These are phyloP conservation scores for Hemicrepidius hirtus DNA, from an alignment of 2,888 invertebrate genomes.

Conservation along the genomic window DNA sequence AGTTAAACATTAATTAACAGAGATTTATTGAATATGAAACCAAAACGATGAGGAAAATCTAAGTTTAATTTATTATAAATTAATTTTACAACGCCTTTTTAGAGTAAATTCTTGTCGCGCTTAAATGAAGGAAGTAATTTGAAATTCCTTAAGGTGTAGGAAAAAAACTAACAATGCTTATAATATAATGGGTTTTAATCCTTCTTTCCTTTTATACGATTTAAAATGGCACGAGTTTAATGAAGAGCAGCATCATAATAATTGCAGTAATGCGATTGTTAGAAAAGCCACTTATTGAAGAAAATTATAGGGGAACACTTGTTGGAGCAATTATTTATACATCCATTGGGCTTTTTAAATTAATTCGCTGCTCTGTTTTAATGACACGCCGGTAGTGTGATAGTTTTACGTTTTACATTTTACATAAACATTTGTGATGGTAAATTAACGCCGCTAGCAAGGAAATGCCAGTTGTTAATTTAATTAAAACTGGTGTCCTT, in stretches of 20 bases:
- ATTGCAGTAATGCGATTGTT: slow-evolving; percentile 15
- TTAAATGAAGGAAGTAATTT: too few species aligned
- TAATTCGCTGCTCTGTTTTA: slow-evolving; percentile 4
- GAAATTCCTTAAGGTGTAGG: neutral
- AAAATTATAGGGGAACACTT: neutral
- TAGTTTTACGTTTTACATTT: too few species aligned
- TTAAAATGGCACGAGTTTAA: slow-evolving; percentile 20
- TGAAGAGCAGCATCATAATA: slow-evolving; percentile 9
- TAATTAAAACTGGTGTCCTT: slow-evolving; percentile 20
- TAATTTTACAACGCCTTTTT: too few species aligned
- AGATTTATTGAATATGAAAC: neutral
- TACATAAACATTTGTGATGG: neutral
- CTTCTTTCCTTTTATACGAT: slow-evolving; percentile 2
- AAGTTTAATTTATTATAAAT: neutral
- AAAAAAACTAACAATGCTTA: slow-evolving; percentile 3
- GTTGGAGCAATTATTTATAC: neutral
- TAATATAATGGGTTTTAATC: neutral
- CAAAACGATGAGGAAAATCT: neutral
- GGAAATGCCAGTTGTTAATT: slow-evolving; percentile 27
- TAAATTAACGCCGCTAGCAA: slow-evolving; percentile 28
- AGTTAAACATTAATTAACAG: slow-evolving; percentile 14
- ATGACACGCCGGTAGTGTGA: neutral
- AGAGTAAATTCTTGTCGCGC: too few species aligned
- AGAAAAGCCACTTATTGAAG: slow-evolving; percentile 15
- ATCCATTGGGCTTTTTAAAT: slow-evolving; percentile 8